Evolutionary conservation across 2,113 vertebrate species (phyloP).

Genomic region (Saiga tatarica): DNA sequence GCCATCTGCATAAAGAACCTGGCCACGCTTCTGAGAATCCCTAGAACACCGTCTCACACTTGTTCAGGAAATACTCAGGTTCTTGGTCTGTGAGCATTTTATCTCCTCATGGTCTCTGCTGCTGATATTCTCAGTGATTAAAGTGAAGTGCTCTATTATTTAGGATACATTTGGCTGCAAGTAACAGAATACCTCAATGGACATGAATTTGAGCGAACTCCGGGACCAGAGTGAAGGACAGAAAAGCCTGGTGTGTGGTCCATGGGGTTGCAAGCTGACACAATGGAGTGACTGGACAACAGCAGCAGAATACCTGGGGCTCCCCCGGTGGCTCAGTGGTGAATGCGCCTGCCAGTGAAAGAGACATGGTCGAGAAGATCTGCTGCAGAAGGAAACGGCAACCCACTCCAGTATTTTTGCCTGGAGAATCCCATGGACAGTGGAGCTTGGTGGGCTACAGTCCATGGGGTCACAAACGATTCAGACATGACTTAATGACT

Average conservation of each 20-base stretch:
- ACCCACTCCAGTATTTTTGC: background rate
- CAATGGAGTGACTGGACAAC: background rate
- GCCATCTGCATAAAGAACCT: background rate
- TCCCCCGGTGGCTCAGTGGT: background rate
- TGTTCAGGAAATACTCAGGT: background rate
- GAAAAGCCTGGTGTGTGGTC: background rate
- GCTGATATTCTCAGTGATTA: background rate
- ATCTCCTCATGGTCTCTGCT: background rate
- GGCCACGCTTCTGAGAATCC: background rate
- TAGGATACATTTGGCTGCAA: constrained; percentile 7
- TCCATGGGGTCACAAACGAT: background rate
- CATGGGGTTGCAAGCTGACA: background rate
- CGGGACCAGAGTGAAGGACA: background rate
- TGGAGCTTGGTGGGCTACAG: background rate
- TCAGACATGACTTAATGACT: background rate
- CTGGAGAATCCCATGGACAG: background rate
- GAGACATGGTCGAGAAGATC: background rate
- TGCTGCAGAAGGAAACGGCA: background rate
- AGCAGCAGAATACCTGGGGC: background rate
- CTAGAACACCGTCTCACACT: background rate
- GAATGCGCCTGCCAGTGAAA: background rate
- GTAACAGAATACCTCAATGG: background rate
- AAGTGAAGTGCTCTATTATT: background rate
- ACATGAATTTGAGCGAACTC: background rate
- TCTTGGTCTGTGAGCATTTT: background rate